Evolutionary conservation across 2,888 invertebrate genomes (phyloP).

Genomic region (Sarcophaga rosellei): DNA sequence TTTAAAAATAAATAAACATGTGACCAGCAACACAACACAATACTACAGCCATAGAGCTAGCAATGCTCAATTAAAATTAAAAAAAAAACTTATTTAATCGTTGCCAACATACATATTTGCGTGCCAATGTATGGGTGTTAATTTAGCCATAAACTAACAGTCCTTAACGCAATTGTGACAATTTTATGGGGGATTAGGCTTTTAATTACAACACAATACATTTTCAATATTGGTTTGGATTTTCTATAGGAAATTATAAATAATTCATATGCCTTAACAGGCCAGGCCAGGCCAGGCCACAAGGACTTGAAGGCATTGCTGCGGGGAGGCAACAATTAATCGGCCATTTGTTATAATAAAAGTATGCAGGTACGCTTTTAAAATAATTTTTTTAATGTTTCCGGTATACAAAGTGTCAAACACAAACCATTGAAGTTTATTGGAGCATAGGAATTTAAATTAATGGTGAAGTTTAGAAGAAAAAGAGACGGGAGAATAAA

Average conservation of each 20-base stretch:
- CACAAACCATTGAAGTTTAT: neutral
- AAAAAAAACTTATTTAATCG: constrained; percentile 29
- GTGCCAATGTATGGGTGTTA: constrained; percentile 56
- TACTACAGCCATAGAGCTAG: neutral
- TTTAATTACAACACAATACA: constrained; percentile 64
- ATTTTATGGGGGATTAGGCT: constrained; percentile 62
- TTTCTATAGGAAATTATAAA: constrained; percentile 14
- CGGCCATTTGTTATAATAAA: too few relatives aligned
- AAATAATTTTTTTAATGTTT: too few relatives aligned
- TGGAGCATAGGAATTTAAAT: neutral
- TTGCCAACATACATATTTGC: constrained; percentile 39
- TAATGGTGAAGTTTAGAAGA: too few relatives aligned
- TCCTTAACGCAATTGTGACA: constrained; percentile 64
- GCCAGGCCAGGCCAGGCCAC: too few relatives aligned
- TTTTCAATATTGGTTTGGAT: constrained; percentile 40
- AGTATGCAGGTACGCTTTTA: too few relatives aligned
- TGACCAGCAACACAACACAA: neutral
- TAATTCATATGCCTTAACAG: neutral
- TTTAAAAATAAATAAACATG: neutral
- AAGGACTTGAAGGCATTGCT: too few relatives aligned
- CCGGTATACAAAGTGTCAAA: neutral
- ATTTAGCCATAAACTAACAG: constrained; percentile 67
- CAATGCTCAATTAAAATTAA: neutral
- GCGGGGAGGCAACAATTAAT: too few relatives aligned
- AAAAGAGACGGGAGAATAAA: too few relatives aligned